phyloP scores from a whole-genome alignment of 2,888 invertebrate species.

The Platycnemis pennipes region DNA sequence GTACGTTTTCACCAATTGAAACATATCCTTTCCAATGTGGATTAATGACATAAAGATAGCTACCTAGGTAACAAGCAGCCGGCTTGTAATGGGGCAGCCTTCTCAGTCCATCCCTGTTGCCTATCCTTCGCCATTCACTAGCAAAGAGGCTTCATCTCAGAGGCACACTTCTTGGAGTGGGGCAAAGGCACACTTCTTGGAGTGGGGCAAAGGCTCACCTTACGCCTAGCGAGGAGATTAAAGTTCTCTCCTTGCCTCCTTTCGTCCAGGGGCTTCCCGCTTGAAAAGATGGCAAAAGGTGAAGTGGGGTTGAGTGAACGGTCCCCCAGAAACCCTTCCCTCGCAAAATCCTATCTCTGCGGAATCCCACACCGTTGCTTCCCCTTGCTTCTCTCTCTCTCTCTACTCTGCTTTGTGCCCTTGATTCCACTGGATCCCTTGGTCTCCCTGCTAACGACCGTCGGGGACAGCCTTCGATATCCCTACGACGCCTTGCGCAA shows the following conservation, averaged over 20 bases:
- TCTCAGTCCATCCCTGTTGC: too few species aligned
- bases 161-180: too few species aligned
- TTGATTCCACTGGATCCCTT: not conserved
- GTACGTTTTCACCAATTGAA: too few species aligned
- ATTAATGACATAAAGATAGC: too few species aligned
- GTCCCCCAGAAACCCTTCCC: not conserved
- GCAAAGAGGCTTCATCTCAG: too few species aligned
- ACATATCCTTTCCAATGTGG: too few species aligned
- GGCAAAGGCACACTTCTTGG: too few species aligned
- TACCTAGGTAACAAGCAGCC: too few species aligned
- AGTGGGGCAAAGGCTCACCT: too few species aligned
- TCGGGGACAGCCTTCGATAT: not conserved
- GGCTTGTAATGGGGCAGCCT: too few species aligned
- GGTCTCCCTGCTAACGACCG: not conserved
- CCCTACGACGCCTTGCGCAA: not conserved
- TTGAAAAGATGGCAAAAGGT: not conserved
- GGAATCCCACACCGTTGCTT: conserved; percentile 45
- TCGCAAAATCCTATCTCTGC: conserved; percentile 35
- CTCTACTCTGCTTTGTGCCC: not conserved
- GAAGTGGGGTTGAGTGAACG: not conserved
- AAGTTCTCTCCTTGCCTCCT: not conserved
- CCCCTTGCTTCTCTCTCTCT: not conserved
- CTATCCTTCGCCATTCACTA: too few species aligned
- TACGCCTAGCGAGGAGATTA: not conserved
- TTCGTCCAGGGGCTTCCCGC: not conserved